Evolutionary conservation across 2,888 invertebrate species (phyloP), one percentile per base, ranked within the genome.

Genomic region (Papilio demoleus): DNA sequence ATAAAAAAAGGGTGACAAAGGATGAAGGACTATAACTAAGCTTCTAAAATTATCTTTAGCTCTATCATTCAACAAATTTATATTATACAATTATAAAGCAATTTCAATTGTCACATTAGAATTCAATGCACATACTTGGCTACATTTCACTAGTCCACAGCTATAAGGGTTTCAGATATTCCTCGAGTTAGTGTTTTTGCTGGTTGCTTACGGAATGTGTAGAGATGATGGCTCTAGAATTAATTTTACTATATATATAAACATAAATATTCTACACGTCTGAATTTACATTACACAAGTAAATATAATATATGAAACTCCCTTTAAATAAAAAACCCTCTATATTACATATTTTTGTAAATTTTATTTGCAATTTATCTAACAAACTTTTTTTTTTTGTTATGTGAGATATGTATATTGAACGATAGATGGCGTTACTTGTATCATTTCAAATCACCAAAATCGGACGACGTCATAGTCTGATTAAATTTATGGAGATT

Each of bases 141-240:
- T 34, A 27, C 59, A 66, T 60, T 66, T 60, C 47, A 61, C 45
- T 27, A 19, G 67, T 60, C 67, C 45, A 34, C 45, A 22, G 22
- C n/a, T 67, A 40, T 38, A 61, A 67, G 50, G 65, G 60, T 45
- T 67, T 40, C 24, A 50, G 19, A 24, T 67, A 61, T 60, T 60
- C 19, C 17, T 60, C 50, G 27, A 50, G 38, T 47, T 67, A 50
- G 31, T 61, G 50, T 61, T 65, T 56, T 36, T 22, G 64, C 40
- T 17, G 17, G 56, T 38, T 56, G n/a, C 40, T 65, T 50, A 17
- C 53, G 27, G 56, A 65, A 65, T 56, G 38, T 53, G 17, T 42
- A 42, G 9, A 40, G 60, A 24, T 42, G 24, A 38, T 60, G 8
- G 40, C 0, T 1, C 8, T 11, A 1, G 36, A 24, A 40, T n/a